These are phyloP conservation scores for Sarcophaga variegata DNA, from an alignment of 2,888 invertebrate genomes.

Conservation along the genomic window DNA sequence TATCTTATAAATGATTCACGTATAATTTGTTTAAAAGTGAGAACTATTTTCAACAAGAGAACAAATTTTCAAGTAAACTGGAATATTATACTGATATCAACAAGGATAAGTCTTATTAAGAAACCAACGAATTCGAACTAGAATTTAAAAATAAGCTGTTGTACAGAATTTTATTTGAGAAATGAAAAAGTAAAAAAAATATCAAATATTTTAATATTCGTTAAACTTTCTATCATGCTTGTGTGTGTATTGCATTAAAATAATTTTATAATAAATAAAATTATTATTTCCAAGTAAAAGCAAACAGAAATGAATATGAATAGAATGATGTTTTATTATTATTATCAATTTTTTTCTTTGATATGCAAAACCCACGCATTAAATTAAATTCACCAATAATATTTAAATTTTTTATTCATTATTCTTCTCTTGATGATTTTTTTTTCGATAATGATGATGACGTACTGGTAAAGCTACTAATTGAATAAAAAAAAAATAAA, in stretches of 20 bases:
- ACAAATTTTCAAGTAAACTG: no score
- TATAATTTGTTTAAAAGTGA: no score
- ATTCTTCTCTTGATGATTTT: conserved; percentile 35
- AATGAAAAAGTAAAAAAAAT: no score
- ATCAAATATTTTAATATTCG: neutral
- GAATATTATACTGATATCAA: no score
- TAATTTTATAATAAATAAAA: conserved; percentile 7
- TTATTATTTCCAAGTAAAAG: conserved; percentile 43
- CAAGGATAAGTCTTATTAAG: no score
- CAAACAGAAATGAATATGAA: conserved; percentile 13
- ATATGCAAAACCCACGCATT: conserved; percentile 60
- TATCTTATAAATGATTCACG: no score
- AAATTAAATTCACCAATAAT: conserved; percentile 52
- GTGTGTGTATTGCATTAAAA: neutral
- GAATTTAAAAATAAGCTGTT: no score
- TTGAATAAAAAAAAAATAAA: conserved; percentile 42
- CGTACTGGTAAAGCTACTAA: conserved; percentile 41
- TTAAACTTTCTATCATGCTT: neutral
- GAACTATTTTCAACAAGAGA: no score
- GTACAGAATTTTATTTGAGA: no score
- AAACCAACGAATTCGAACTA: no score
- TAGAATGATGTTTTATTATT: conserved; percentile 11
- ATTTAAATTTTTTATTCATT: conserved; percentile 42
- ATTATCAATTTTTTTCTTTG: conserved; percentile 42
- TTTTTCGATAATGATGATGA: conserved; percentile 34